Percentiles rank a stretch among this genome's conserved stretches.
These are phyloP conservation scores for Sceloporus tristichus DNA, from an alignment of 2,113 vertebrate species.

Conservation along the genomic window DNA sequence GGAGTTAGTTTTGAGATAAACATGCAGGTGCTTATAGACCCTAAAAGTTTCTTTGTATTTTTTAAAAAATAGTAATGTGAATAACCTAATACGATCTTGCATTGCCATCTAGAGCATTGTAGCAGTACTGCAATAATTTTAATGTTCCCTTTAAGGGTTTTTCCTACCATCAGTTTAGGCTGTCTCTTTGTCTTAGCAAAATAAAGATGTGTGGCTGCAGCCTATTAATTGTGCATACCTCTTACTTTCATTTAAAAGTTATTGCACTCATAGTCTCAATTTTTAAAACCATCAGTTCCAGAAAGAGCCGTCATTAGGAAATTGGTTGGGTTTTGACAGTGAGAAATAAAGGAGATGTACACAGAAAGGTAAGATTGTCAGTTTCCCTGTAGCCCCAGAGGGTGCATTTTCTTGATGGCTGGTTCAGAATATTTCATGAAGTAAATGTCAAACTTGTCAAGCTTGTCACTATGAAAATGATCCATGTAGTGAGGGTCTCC, in stretches of 20 bases:
- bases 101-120: constrained; percentile 69
- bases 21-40: constrained; percentile 64
- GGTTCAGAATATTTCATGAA: constrained; percentile 76
- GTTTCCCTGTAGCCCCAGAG: constrained; percentile 72
- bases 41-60: constrained; percentile 28
- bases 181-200: constrained; percentile 30
- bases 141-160: neutral
- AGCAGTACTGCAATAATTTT: constrained; percentile 20
- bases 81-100: constrained; percentile 48
- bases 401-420: constrained; percentile 78
- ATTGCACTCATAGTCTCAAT: constrained; percentile 43
- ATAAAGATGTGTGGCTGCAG: constrained; percentile 31
- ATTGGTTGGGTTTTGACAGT: constrained; percentile 57
- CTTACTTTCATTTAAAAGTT: constrained; percentile 51
- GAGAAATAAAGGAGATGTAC: constrained; percentile 76
- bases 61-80: neutral
- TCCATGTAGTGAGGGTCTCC: constrained; percentile 80
- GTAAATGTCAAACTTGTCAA: constrained; percentile 87
- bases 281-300: constrained; percentile 39
- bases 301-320: constrained; percentile 39
- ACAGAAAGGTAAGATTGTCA: constrained; percentile 80
- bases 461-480: constrained; percentile 83
- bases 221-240: constrained; percentile 55
- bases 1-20: constrained; percentile 57
- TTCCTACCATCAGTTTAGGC: neutral